phyloP scores from a whole-genome alignment of 2,797 vertebrate species.

The Furcifer pardalis region DNA sequence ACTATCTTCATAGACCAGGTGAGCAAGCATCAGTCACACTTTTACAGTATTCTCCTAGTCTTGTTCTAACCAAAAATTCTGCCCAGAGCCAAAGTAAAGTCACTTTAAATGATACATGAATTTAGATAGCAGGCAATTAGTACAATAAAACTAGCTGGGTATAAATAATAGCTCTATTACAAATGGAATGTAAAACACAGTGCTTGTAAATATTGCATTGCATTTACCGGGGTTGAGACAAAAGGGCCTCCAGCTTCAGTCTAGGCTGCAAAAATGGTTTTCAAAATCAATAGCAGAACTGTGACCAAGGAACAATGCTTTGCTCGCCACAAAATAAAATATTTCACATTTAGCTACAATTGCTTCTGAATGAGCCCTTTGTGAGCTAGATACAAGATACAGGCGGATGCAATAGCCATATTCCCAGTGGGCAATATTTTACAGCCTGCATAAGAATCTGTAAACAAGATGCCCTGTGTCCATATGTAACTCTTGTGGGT shows the following conservation, averaged over 20 bases:
- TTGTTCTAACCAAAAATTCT: neutral
- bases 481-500: accelerated
- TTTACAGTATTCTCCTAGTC: too few species aligned
- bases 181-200: neutral
- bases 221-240: slow-evolving; percentile 11
- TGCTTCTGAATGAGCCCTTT: slow-evolving; percentile 18
- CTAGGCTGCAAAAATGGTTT: slow-evolving; percentile 21
- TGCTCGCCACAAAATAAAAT: neutral
- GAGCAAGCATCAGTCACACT: neutral
- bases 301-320: slow-evolving; percentile 35
- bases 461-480: neutral
- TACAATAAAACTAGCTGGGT: neutral
- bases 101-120: neutral
- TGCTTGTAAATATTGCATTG: slow-evolving; percentile 34
- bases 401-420: slow-evolving; percentile 7
- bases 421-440: slow-evolving; percentile 2
- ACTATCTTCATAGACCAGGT: too few species aligned
- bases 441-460: neutral
- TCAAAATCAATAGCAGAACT: slow-evolving; percentile 51
- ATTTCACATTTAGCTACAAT: slow-evolving; percentile 13
- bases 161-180: neutral
- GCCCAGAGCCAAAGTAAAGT: neutral
- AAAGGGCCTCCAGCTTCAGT: neutral
- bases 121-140: neutral
- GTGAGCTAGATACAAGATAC: slow-evolving; percentile 5